Evolutionary conservation across 2,888 invertebrate genomes (phyloP).

Genomic region (Amblyjoppa fuscipennis): DNA sequence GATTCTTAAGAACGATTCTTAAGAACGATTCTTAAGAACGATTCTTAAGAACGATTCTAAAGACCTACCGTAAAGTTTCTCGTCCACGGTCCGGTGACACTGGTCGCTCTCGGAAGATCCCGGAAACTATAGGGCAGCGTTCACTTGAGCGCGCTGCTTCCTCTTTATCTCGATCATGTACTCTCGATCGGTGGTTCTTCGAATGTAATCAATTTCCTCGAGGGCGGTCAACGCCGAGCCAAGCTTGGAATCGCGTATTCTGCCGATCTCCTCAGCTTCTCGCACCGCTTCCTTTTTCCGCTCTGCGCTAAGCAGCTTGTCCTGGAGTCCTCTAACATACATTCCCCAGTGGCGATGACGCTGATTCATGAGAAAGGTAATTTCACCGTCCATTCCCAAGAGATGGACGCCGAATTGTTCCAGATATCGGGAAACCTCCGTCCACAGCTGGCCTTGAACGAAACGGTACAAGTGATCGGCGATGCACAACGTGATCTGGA

Average conservation of each 20-base stretch:
- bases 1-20: too few species aligned
- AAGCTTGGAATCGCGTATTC: slow-evolving; percentile 81
- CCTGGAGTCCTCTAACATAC: slow-evolving; percentile 81
- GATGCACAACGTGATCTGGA: slow-evolving; percentile 84
- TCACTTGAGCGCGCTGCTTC: slow-evolving; percentile 71
- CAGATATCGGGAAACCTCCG: slow-evolving; percentile 83
- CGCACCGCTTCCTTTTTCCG: slow-evolving; percentile 77
- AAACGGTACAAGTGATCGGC: slow-evolving; percentile 85
- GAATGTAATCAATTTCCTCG: slow-evolving; percentile 82
- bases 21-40: too few species aligned
- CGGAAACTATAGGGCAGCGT: slow-evolving; percentile 71
- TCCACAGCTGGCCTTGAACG: slow-evolving; percentile 85
- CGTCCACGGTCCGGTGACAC: slow-evolving; percentile 73
- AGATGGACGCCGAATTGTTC: slow-evolving; percentile 81
- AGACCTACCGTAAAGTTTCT: slow-evolving; percentile 75
- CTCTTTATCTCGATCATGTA: slow-evolving; percentile 82
- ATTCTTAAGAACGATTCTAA: not conserved
- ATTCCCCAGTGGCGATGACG: slow-evolving; percentile 82
- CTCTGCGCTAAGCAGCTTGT: slow-evolving; percentile 76
- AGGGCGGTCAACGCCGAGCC: slow-evolving; percentile 82
- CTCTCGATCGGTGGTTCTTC: slow-evolving; percentile 82
- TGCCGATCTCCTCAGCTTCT: slow-evolving; percentile 82
- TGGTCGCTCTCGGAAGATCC: slow-evolving; percentile 45
- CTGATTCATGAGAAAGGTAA: slow-evolving; percentile 81
- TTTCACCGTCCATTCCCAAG: slow-evolving; percentile 81